Evolutionary conservation across 1,140 invertebrate genomes (phyloP).

Genomic region (Nasonia giraulti): DNA sequence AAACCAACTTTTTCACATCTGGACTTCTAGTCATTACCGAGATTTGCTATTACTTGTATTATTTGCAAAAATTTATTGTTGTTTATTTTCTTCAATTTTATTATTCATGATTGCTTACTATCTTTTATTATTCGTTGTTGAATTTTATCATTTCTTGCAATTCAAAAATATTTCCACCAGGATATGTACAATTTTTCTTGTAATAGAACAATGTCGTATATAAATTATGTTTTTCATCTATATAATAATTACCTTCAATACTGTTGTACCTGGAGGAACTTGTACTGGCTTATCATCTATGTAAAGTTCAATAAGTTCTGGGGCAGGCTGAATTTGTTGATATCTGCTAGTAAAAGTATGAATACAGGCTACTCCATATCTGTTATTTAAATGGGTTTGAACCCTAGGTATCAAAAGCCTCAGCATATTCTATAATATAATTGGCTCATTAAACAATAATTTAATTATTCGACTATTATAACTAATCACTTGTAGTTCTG

Average conservation of each 20-base stretch:
- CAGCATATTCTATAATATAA: slow-evolving; percentile 4
- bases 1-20: too few species aligned
- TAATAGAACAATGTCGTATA: background rate
- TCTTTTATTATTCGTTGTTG: too few species aligned
- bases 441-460: background rate
- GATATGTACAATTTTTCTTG: too few species aligned
- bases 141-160: too few species aligned
- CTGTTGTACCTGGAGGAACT: slow-evolving; percentile 97
- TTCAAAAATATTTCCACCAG: too few species aligned
- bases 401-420: background rate
- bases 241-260: slow-evolving; percentile 86
- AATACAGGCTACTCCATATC: slow-evolving; percentile 53
- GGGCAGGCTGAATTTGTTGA: slow-evolving; percentile 67
- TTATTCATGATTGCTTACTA: too few species aligned
- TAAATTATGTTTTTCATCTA: background rate
- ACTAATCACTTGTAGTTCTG: background rate
- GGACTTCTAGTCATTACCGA: too few species aligned
- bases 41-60: too few species aligned
- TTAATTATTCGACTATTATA: background rate
- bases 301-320: slow-evolving; percentile 95
- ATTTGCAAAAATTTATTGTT: too few species aligned
- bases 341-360: slow-evolving; percentile 61
- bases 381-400: background rate
- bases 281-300: slow-evolving; percentile 97
- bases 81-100: too few species aligned